Evolutionary conservation across 2,888 invertebrate genomes (phyloP).

Genomic region (Cistogaster globosa): DNA sequence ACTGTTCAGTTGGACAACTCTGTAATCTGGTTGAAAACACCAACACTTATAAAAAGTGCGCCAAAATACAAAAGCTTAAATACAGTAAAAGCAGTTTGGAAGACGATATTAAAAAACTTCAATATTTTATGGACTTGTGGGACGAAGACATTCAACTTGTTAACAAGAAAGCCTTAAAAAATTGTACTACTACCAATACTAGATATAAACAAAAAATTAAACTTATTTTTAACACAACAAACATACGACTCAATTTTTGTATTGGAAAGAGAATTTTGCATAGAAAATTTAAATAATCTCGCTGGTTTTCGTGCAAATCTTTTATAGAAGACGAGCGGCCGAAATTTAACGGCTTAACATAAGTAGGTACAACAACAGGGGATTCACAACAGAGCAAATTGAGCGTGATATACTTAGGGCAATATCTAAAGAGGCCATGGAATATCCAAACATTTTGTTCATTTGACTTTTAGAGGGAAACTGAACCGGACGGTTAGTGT

Average conservation of each 20-base stretch:
- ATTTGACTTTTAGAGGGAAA: conserved; percentile 42
- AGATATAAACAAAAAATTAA: conserved; percentile 35
- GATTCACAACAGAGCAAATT: neutral
- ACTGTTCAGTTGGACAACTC: neutral
- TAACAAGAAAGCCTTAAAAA: conserved; percentile 56
- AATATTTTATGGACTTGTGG: conserved; percentile 41
- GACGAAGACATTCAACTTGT: conserved; percentile 27
- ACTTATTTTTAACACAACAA: conserved; percentile 13
- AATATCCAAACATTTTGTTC: conserved; percentile 32
- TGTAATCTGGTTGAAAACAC: neutral
- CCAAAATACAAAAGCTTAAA: conserved; percentile 19
- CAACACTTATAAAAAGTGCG: conserved; percentile 32
- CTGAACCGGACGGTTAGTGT: conserved; percentile 43
- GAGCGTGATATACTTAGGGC: too few species aligned
- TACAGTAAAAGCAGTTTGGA: too few species aligned
- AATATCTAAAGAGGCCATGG: conserved; percentile 3
- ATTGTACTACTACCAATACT: conserved; percentile 15
- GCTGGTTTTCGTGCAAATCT: conserved; percentile 24
- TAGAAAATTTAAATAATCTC: neutral
- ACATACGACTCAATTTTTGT: neutral
- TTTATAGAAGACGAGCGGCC: conserved; percentile 46
- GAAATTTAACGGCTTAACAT: conserved; percentile 47
- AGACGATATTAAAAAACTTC: conserved; percentile 24
- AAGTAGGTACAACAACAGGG: neutral
- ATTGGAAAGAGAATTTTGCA: neutral